Percentiles rank a stretch among this genome's conserved stretches.
Evolutionary conservation across 1,140 invertebrate species (phyloP).

Genomic region (Octopus bimaculoides): DNA sequence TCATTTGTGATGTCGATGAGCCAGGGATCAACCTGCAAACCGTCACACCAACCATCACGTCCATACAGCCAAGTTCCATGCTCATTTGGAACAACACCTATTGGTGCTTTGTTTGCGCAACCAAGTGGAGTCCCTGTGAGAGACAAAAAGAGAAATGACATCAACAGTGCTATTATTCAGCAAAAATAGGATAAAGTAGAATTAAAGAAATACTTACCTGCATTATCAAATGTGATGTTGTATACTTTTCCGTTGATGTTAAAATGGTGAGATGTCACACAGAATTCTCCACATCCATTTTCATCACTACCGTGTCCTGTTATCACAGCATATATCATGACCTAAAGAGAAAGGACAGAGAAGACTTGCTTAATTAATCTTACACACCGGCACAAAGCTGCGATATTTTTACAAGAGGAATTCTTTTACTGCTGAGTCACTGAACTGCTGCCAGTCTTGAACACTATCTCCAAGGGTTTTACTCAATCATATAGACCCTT

Average conservation of each 20-base stretch:
- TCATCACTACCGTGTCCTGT: constrained; percentile 46
- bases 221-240: constrained; percentile 33
- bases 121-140: constrained; percentile 37
- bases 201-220: constrained; percentile 24
- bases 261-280: constrained; percentile 40
- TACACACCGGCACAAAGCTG: too few relatives aligned
- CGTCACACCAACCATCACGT: constrained; percentile 43
- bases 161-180: too few relatives aligned
- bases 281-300: constrained; percentile 45
- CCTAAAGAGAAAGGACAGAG: constrained; percentile 19
- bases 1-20: constrained; percentile 28
- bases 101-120: constrained; percentile 34
- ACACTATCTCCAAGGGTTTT: too few relatives aligned
- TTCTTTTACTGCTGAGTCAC: too few relatives aligned
- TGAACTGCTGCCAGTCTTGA: too few relatives aligned
- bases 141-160: background rate
- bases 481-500: too few relatives aligned
- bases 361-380: too few relatives aligned
- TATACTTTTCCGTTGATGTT: constrained; percentile 29
- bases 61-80: constrained; percentile 47
- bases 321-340: constrained; percentile 36
- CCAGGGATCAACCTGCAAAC: constrained; percentile 34
- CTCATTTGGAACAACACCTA: constrained; percentile 38
- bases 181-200: too few relatives aligned
- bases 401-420: too few relatives aligned